Conservation (phyloP, 2,113 vertebrate genomes). For the Grammomys dolichurus region DNA sequence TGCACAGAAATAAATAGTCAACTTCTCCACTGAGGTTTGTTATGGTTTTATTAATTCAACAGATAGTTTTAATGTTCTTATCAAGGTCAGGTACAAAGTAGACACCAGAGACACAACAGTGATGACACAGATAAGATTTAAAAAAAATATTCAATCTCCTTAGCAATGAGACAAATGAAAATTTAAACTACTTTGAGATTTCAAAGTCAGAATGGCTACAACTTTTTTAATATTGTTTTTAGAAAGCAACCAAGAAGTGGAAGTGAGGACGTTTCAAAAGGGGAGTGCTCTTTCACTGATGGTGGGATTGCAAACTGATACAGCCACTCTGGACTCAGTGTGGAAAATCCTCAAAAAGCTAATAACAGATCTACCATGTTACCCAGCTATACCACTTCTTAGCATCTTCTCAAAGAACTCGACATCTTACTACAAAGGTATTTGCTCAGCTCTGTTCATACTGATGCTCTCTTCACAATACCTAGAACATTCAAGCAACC, state of each 20-base stretch:
- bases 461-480: background rate
- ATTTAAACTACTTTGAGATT: background rate
- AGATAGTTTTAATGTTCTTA: background rate
- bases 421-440: background rate
- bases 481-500: background rate
- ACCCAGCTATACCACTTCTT: background rate
- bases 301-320: background rate
- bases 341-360: background rate
- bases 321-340: background rate
- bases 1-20: background rate
- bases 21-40: background rate
- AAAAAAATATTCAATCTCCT: background rate
- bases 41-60: background rate
- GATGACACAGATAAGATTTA: background rate
- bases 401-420: background rate
- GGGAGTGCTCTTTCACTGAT: background rate
- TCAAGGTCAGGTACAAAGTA: background rate
- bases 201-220: background rate
- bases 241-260: background rate
- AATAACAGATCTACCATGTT: background rate
- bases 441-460: background rate
- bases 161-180: background rate
- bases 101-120: background rate
- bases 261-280: background rate
- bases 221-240: background rate